Conservation (phyloP, 1,140 invertebrate species). For the Leptinotarsa defecta region DNA sequence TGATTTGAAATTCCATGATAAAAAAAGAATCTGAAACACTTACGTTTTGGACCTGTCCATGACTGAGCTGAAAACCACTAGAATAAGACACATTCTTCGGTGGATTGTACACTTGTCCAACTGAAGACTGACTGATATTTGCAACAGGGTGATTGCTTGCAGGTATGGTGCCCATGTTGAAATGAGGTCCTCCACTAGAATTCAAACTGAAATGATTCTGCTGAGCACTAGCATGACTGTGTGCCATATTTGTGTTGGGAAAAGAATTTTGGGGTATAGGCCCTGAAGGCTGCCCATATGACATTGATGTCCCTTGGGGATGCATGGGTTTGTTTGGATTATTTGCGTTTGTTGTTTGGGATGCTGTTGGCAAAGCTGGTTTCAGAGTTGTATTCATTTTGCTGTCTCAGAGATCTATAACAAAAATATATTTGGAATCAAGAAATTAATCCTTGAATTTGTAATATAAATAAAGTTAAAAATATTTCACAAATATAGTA, state of each 20-base stretch:
- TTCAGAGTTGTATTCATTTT: conserved; percentile 64
- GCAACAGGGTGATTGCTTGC: conserved; percentile 44
- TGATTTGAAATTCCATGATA: too few relatives aligned
- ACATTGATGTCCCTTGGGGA: conserved; percentile 39
- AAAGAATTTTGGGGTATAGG: conserved; percentile 46
- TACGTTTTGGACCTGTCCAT: conserved; percentile 36
- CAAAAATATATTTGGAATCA: background rate
- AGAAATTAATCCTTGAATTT: too few relatives aligned
- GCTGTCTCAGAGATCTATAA: conserved; percentile 14
- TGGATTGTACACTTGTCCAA: conserved; percentile 25
- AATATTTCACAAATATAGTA: too few relatives aligned
- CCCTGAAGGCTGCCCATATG: conserved; percentile 40
- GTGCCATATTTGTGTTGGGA: conserved; percentile 39
- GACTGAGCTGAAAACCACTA: conserved; percentile 35
- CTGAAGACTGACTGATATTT: conserved; percentile 32
- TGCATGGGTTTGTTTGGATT: conserved; percentile 44
- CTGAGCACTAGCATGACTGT: conserved; percentile 37
- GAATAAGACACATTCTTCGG: conserved; percentile 38
- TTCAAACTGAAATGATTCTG: conserved; percentile 43
- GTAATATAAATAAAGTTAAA: too few relatives aligned
- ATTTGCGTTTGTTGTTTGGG: conserved; percentile 50
- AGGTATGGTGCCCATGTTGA: conserved; percentile 37
- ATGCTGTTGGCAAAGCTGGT: conserved; percentile 59
- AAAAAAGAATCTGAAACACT: background rate
- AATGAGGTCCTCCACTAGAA: conserved; percentile 35